Evolutionary conservation across 2,113 vertebrate species (phyloP).

Genomic region (Nesospiza acunhae): DNA sequence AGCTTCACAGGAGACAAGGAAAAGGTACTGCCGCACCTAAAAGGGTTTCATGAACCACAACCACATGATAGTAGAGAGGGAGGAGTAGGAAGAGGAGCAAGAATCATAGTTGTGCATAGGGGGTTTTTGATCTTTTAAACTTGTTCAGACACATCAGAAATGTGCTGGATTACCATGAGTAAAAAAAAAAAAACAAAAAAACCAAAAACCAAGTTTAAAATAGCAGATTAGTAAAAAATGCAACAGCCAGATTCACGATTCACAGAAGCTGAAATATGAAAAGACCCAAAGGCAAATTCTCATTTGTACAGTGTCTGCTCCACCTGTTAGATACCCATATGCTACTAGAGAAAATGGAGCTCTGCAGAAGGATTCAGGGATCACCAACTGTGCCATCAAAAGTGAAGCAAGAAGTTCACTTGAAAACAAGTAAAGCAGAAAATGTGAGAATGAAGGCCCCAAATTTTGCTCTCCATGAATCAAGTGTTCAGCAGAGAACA

Average conservation of each 20-base stretch:
- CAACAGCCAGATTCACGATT: conserved; percentile 46
- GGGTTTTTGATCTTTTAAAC: background rate
- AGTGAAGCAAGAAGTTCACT: background rate
- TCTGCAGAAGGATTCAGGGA: conserved; percentile 19
- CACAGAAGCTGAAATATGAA: conserved; percentile 31
- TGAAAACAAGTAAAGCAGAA: background rate
- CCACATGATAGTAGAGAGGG: background rate
- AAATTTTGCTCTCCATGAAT: background rate
- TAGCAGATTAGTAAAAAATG: conserved; percentile 2
- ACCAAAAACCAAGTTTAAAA: background rate
- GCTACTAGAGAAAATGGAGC: conserved; percentile 17
- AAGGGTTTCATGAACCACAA: background rate
- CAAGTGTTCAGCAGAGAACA: background rate
- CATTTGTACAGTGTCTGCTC: conserved; percentile 17
- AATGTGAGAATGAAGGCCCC: background rate
- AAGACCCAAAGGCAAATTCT: conserved; percentile 59
- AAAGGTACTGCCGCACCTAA: background rate
- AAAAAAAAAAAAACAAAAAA: background rate
- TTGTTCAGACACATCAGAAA: background rate
- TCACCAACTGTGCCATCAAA: background rate
- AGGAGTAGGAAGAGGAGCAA: background rate
- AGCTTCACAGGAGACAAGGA: background rate
- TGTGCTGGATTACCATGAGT: background rate
- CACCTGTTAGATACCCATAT: conserved; percentile 54
- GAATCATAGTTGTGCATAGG: background rate